Evolutionary conservation across 2,888 invertebrate species (phyloP), one percentile per base, ranked within the genome.

Genomic region (Drosophila ustulata): DNA sequence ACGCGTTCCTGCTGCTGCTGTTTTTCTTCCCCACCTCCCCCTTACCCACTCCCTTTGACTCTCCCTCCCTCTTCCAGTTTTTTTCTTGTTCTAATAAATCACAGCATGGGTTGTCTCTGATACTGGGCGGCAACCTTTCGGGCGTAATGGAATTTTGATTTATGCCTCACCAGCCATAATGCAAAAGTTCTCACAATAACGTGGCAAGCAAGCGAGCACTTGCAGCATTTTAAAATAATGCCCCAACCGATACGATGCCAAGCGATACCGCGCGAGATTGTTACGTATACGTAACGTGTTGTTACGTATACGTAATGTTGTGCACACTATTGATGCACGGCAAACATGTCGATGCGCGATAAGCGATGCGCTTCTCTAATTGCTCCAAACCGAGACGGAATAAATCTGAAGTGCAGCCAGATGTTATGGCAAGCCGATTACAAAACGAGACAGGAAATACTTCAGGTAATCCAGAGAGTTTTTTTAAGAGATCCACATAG

Each of bases 91-190:
- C 78, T 76, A 90, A 91, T 90, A 90, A 91, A 91, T 91, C 90
- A 91, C 90, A 84, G 89, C 89, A 89, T 88, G 90, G 90, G 89
- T 89, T 90, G 90, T 86, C 88, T 89, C 89, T 90, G 91, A 90
- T 90, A 89, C 37, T 90, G 87, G 89, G 89, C 85, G 89, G 85
- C 83, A 56, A 56, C 80, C 89, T 88, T 80, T 84, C 79, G 90
- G 89, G 88, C 90, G 90, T 91, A 90, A 91, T 91, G 90, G 90
- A 90, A 91, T 85, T 91, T 91, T 91, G 91, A 91, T 91, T 91
- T 91, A 91, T 91, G 91, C 82, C 82, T 69, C 83, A 72, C 66
- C 82, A 83, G 80, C 79, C 80, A 86, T 90, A 89, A 90, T 90
- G 90, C 90, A 90, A 90, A 89, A 90, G 90, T 90, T 90, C 88